A percentile compares a stretch with the other conserved stretches of the same genome.
phyloP scores from a whole-genome alignment of 92 coral and sea anemone species.

The Bergia puertoricense region DNA sequence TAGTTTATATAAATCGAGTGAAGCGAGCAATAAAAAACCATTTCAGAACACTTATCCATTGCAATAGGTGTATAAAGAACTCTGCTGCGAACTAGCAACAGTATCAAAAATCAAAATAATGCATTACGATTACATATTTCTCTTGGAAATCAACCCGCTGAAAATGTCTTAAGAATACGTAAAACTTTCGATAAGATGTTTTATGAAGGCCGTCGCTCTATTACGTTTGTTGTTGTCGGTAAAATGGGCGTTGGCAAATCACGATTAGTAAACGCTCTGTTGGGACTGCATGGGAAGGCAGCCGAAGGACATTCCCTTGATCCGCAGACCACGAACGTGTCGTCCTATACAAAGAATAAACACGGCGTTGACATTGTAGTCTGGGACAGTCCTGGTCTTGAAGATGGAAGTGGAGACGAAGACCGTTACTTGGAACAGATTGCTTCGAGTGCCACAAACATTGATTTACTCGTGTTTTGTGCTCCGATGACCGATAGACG shows the following conservation, averaged over 20 bases:
- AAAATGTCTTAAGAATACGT: background rate
- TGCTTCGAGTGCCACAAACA: background rate
- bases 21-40: too few relatives aligned
- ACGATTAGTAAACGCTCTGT: background rate
- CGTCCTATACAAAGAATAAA: background rate
- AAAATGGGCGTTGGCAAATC: background rate
- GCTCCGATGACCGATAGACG: background rate
- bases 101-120: background rate
- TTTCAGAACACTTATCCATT: background rate
- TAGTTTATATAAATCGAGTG: too few relatives aligned
- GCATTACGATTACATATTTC: background rate
- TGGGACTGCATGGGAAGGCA: background rate
- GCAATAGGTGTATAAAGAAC: background rate
- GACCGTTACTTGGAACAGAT: background rate
- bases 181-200: background rate
- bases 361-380: background rate
- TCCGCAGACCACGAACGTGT: background rate
- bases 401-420: background rate
- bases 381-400: slow-evolving; percentile 14
- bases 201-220: background rate
- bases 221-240: background rate
- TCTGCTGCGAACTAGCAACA: background rate
- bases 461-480: background rate
- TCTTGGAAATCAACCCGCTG: background rate
- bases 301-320: background rate